A percentile compares a stretch with the other conserved stretches of the same genome.
Evolutionary conservation across 2,113 vertebrate genomes (phyloP).

Genomic region (Labrus mixtus): DNA sequence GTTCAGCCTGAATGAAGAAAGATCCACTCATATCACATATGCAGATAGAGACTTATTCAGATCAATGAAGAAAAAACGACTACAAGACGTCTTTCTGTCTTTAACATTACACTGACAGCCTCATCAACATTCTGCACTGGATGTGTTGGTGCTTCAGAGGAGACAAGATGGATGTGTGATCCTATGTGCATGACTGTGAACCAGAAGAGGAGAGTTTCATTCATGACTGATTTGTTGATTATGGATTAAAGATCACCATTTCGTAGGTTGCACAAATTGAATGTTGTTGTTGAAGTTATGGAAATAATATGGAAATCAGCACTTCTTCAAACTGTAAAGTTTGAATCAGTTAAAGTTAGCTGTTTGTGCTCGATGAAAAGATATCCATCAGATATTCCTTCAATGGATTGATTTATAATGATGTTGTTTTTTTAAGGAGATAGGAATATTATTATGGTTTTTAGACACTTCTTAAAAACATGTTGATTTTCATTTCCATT

Average conservation of each 20-base stretch:
- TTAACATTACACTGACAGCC: too few relatives aligned
- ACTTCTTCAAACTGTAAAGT: too few relatives aligned
- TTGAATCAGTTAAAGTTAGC: too few relatives aligned
- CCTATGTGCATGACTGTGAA: background rate
- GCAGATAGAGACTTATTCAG: background rate
- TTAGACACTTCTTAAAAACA: slow-evolving; percentile 3
- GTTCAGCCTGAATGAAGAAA: background rate
- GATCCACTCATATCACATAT: background rate
- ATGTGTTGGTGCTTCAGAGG: slow-evolving; percentile 1
- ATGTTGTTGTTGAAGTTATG: too few relatives aligned
- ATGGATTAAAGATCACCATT: background rate
- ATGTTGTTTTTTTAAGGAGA: too few relatives aligned
- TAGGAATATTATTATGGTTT: slow-evolving; percentile 9
- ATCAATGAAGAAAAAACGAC: too few relatives aligned
- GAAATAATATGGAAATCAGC: too few relatives aligned
- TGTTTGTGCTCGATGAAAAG: too few relatives aligned
- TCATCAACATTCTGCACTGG: background rate
- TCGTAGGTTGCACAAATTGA: too few relatives aligned
- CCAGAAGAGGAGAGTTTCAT: background rate
- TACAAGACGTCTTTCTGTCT: too few relatives aligned
- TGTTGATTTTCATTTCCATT: background rate
- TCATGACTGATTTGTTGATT: background rate
- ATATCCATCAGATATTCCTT: too few relatives aligned
- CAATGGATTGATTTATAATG: too few relatives aligned
- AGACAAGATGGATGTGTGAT: background rate